A percentile compares a stretch with the other conserved stretches of the same genome.
Evolutionary conservation across 1,140 invertebrate species (phyloP).

Genomic region (Drosophila serrata): DNA sequence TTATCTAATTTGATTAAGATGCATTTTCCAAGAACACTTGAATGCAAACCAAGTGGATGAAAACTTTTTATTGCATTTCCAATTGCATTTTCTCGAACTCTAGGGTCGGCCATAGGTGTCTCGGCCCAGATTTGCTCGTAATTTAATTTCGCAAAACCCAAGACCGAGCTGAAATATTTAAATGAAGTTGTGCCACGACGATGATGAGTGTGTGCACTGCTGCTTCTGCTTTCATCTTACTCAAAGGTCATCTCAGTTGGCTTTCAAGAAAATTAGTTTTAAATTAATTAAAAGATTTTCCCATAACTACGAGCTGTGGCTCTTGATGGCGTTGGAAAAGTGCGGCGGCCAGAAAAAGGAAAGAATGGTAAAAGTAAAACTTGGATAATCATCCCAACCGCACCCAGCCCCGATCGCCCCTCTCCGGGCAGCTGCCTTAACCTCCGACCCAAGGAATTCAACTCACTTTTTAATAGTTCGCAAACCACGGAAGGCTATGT

Average conservation of each 20-base stretch:
- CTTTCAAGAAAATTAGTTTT: conserved; percentile 51
- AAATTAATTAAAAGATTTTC: conserved; percentile 61
- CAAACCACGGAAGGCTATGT: conserved; percentile 39
- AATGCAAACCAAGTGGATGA: conserved; percentile 13
- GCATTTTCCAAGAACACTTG: conserved; percentile 30
- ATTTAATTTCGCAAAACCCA: conserved; percentile 16
- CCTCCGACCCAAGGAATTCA: conserved; percentile 24
- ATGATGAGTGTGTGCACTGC: conserved; percentile 8
- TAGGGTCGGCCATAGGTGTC: not conserved
- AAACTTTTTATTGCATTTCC: conserved; percentile 24
- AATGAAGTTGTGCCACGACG: conserved; percentile 15
- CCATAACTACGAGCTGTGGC: conserved; percentile 40
- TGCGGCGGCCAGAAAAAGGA: conserved; percentile 13
- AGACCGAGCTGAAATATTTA: conserved; percentile 24
- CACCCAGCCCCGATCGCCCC: conserved; percentile 6
- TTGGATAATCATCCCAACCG: conserved; percentile 50
- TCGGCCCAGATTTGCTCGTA: conserved; percentile 7
- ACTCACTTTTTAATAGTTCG: conserved; percentile 52
- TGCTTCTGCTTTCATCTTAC: conserved; percentile 22
- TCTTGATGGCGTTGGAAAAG: conserved; percentile 37
- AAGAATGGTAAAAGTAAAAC: conserved; percentile 53
- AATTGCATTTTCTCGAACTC: conserved; percentile 2
- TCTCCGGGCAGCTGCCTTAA: conserved; percentile 22
- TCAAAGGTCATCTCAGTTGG: conserved; percentile 44
- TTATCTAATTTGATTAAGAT: conserved; percentile 42